Percentiles rank a stretch among this genome's conserved stretches.
Evolutionary conservation across 2,797 vertebrate genomes (phyloP).

Genomic region (Microctenopoma stevenorrisi): DNA sequence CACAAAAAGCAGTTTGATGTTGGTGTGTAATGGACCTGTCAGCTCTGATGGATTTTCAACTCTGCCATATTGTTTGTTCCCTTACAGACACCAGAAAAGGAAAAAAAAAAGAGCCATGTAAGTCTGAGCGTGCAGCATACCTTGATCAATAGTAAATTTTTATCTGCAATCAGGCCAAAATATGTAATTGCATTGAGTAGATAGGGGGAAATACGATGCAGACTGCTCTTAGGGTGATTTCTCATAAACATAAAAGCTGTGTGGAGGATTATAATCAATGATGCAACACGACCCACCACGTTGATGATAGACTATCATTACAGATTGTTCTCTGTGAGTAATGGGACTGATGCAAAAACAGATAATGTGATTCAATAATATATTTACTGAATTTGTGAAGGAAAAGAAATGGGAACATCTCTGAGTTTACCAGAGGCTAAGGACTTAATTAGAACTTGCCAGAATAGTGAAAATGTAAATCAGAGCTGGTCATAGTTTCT

Average conservation of each 20-base stretch:
- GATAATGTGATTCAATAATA: constrained; percentile 84
- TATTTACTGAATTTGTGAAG: constrained; percentile 75
- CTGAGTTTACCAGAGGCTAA: constrained; percentile 60
- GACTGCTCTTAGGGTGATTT: constrained; percentile 79
- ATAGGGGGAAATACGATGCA: constrained; percentile 65
- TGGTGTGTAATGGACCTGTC: constrained; percentile 78
- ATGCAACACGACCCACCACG: constrained; percentile 79
- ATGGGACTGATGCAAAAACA: constrained; percentile 78
- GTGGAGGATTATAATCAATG: constrained; percentile 83
- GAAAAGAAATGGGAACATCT: constrained; percentile 63
- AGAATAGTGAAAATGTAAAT: constrained; percentile 34
- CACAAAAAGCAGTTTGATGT: constrained; percentile 75
- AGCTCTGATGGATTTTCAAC: constrained; percentile 78
- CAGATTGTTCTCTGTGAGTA: constrained; percentile 82
- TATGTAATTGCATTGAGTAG: constrained; percentile 72
- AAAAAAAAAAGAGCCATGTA: constrained; percentile 52
- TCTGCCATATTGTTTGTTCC: constrained; percentile 70
- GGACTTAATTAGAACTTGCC: constrained; percentile 71
- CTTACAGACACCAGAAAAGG: constrained; percentile 69
- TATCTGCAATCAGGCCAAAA: constrained; percentile 68
- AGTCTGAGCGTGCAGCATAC: constrained; percentile 46
- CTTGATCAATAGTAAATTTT: constrained; percentile 78
- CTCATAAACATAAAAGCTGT: constrained; percentile 85
- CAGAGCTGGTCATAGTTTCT: constrained; percentile 30
- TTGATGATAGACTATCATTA: constrained; percentile 84